phyloP scores from a whole-genome alignment of 2,888 invertebrate species.

The Melangyna quadrimaculata region DNA sequence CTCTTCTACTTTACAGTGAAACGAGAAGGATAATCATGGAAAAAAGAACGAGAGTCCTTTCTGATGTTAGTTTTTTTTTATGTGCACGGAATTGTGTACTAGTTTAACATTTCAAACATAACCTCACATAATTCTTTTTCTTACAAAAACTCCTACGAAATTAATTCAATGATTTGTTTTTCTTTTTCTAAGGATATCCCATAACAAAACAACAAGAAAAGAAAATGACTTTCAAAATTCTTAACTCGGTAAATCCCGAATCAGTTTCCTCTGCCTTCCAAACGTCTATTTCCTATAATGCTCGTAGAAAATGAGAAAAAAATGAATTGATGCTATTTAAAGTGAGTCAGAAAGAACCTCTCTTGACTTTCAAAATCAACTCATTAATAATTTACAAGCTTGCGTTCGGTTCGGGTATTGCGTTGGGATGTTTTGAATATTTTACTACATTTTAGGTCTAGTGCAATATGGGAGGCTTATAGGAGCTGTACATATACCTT shows the following conservation, averaged over 20 bases:
- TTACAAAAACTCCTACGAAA: not conserved
- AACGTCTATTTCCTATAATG: not conserved
- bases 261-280: not conserved
- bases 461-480: not conserved
- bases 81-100: not conserved
- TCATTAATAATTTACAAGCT: slow-evolving; percentile 58
- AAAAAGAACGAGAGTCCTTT: not conserved
- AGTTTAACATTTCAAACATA: slow-evolving; percentile 19
- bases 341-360: slow-evolving; percentile 1
- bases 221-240: not conserved
- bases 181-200: not conserved
- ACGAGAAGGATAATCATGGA: not conserved
- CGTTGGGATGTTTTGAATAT: slow-evolving; percentile 47
- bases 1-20: not conserved
- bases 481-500: not conserved
- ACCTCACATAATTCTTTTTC: slow-evolving; percentile 30
- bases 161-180: slow-evolving; percentile 30
- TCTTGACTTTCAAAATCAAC: slow-evolving; percentile 30
- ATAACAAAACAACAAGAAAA: not conserved
- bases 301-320: not conserved
- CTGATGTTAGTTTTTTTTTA: not conserved
- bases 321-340: slow-evolving; percentile 47
- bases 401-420: not conserved
- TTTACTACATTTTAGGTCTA: slow-evolving; percentile 14
- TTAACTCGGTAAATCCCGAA: slow-evolving; percentile 34